A percentile compares a stretch with the other conserved stretches of the same genome.
Conservation (phyloP, 2,888 invertebrate species). For the Chydorus sphaericus region DNA sequence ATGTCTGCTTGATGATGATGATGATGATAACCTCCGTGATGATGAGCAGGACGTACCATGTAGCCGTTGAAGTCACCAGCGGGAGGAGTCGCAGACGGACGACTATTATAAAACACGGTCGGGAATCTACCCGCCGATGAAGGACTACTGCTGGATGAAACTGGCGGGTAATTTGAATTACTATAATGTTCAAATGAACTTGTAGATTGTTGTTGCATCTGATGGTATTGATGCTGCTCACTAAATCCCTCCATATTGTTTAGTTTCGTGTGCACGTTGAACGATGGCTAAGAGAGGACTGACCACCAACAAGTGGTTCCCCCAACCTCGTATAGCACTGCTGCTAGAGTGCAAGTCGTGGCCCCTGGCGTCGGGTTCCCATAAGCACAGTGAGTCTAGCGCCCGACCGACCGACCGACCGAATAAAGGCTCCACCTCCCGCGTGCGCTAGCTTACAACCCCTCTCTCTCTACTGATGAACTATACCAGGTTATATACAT, state of each 20-base stretch:
- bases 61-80: too few species aligned
- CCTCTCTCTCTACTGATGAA: background rate
- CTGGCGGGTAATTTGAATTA: too few species aligned
- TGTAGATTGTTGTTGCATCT: background rate
- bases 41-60: background rate
- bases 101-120: too few species aligned
- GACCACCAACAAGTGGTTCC: constrained; percentile 6
- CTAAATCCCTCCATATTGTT: too few species aligned
- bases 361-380: constrained; percentile 1
- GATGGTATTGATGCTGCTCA: background rate
- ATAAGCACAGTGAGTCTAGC: background rate
- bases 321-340: background rate
- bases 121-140: too few species aligned
- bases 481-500: too few species aligned
- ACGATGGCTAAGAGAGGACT: background rate
- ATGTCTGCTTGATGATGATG: too few species aligned
- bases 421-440: background rate
- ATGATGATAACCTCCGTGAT: background rate
- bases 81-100: too few species aligned
- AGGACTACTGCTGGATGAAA: too few species aligned
- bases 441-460: background rate
- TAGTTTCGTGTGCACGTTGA: too few species aligned
- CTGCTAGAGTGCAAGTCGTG: background rate
- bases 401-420: background rate
- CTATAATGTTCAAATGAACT: too few species aligned